These are phyloP conservation scores for Desmodus rotundus DNA, from an alignment of 2,113 vertebrate genomes.

Conservation along the genomic window DNA sequence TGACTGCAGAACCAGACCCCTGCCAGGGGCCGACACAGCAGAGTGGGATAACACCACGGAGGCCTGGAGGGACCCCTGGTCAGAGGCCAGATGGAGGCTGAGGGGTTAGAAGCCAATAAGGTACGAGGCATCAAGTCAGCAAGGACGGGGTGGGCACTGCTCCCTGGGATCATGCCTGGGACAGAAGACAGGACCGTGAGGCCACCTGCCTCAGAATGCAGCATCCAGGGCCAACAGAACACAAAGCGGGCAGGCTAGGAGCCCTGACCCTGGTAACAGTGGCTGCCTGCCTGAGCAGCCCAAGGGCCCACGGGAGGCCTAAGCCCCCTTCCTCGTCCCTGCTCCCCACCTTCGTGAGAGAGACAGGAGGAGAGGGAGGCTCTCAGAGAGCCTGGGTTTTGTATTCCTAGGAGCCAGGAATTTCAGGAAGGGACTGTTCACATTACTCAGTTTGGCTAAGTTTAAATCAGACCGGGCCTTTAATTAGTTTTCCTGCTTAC, in stretches of 20 bases:
- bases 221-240: neutral
- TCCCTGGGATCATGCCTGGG: neutral
- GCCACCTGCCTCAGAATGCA: neutral
- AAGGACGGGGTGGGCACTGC: neutral
- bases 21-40: too few relatives aligned
- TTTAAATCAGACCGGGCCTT: neutral
- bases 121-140: neutral
- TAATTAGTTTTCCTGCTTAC: neutral
- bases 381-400: neutral
- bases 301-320: neutral
- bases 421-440: neutral
- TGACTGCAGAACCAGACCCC: neutral
- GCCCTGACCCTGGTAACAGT: accelerated
- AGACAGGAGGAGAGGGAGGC: neutral
- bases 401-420: neutral
- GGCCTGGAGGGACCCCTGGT: neutral
- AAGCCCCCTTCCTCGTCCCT: neutral
- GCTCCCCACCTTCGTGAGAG: neutral
- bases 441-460: neutral
- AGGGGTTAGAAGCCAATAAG: neutral
- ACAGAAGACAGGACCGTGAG: neutral
- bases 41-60: too few relatives aligned
- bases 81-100: neutral
- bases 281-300: neutral
- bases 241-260: neutral